A percentile compares a stretch with the other conserved stretches of the same genome.
phyloP scores from a whole-genome alignment of 2,888 invertebrate species.

The Trilocha varians region DNA sequence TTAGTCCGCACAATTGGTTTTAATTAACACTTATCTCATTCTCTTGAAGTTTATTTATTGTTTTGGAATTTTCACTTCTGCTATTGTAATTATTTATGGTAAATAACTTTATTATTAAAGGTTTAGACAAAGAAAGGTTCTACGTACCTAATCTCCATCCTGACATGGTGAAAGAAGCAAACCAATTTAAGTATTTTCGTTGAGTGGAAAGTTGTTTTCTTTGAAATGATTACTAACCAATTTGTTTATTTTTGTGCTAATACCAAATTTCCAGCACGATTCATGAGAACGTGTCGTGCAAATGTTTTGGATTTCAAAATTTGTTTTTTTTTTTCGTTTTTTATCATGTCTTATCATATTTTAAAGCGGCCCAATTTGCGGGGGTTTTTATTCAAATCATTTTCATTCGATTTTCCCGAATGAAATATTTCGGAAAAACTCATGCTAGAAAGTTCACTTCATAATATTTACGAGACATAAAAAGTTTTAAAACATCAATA shows the following conservation, averaged over 20 bases:
- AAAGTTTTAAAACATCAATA: no score
- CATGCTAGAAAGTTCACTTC: no score
- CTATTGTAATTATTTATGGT: slow-evolving; percentile 2
- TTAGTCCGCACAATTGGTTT: no score
- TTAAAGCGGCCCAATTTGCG: no score
- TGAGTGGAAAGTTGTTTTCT: slow-evolving; percentile 52
- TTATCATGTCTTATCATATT: not conserved
- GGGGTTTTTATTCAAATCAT: no score
- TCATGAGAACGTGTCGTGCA: not conserved
- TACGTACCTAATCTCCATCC: slow-evolving; percentile 51
- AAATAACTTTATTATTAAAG: slow-evolving; percentile 43
- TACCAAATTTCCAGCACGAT: slow-evolving; percentile 12
- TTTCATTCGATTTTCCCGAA: no score
- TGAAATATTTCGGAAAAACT: no score
- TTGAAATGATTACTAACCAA: slow-evolving; percentile 29
- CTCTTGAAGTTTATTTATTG: no score
- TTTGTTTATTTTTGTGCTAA: slow-evolving; percentile 24
- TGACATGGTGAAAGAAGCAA: slow-evolving; percentile 53
- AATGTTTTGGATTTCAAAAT: slow-evolving; percentile 2
- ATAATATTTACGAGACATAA: no score
- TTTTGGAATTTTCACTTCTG: no score
- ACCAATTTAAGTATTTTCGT: slow-evolving; percentile 67
- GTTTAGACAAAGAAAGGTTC: slow-evolving; percentile 51
- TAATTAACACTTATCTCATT: no score
- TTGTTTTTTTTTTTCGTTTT: not conserved